Base-by-base conservation (phyloP, 2,113 vertebrate species). In the Lanius collurio region DNA sequence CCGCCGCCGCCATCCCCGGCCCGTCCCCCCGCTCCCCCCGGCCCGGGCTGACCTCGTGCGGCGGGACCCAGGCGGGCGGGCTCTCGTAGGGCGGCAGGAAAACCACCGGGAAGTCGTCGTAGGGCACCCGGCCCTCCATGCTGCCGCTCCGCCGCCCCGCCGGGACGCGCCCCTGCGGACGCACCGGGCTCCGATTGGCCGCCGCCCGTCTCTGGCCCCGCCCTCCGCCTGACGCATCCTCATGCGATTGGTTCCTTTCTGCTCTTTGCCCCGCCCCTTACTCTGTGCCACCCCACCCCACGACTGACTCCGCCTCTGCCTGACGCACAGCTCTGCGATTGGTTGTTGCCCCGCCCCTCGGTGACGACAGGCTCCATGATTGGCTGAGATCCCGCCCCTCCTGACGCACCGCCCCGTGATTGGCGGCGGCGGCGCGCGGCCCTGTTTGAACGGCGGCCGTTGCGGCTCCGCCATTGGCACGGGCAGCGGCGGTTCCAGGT, bases 31-130 rank as follows among this genome's bases (percentile, higher is more conserved):
- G 5, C 19, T 28, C 21, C 26, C 21, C 21, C 20, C 1, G 12
- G 13, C 20, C 5, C 35, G 19, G 15, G 24, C 97, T 60, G 91
- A 99, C 99, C 98, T 99, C 99, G 42, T 99, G 99, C 35, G 98
- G 97, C 24, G 99, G 98, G 49, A 99, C 99, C 99, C 99, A 99
- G 24, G 99, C 98, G 39, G 99, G 99, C 6, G 99, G 99, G 81
- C 98, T 99, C 96, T 99, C 99, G 89, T 99, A 99, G 7, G 98
- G 98, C 50, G 99, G 99, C 87, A 99, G 97, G 94, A 99, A 99
- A 7, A 99, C 99, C 87, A 99, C 99, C 3, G 99, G 99, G 62
- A 99, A 99, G 69, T 99, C 99, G 71, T 99, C 99, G 56, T 99
- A 99, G 9, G 98, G 98, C 74, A 99, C 97, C 55, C 99, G 98